Percentiles rank a stretch among this genome's conserved stretches.
These are phyloP conservation scores for Cichladusa arquata DNA, from an alignment of 2,113 vertebrate species.

Conservation along the genomic window DNA sequence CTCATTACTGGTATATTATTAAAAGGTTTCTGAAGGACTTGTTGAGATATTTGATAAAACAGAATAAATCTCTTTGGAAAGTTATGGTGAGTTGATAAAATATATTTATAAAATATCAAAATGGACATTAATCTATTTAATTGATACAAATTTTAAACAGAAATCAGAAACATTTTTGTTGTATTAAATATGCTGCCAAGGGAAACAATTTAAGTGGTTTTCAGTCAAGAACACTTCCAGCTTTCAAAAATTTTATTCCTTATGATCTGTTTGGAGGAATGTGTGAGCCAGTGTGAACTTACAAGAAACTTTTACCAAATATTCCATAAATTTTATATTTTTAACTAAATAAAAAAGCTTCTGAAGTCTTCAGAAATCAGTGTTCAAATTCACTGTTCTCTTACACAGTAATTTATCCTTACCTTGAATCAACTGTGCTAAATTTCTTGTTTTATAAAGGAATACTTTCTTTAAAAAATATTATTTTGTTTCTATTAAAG, in stretches of 20 bases:
- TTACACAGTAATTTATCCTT: not conserved
- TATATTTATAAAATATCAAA: not conserved
- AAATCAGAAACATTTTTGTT: not conserved
- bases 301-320: not conserved
- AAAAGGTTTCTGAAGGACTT: slow-evolving; percentile 8
- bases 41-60: slow-evolving; percentile 20
- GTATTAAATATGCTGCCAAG: not conserved
- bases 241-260: not conserved
- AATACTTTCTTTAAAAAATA: not conserved
- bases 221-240: not conserved
- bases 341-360: not conserved
- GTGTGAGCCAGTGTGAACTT: not conserved
- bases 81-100: not conserved
- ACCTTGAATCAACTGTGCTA: not conserved
- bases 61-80: not conserved
- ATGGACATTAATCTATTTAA: not conserved
- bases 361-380: not conserved
- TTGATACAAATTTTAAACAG: not conserved
- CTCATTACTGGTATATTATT: not conserved
- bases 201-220: not conserved
- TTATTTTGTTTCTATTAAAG: not conserved
- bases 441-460: not conserved
- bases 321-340: not conserved
- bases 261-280: not conserved
- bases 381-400: not conserved